Evolutionary conservation across 2,113 vertebrate genomes (phyloP), one percentile per base, ranked within the genome.

Genomic region (Micromys minutus): DNA sequence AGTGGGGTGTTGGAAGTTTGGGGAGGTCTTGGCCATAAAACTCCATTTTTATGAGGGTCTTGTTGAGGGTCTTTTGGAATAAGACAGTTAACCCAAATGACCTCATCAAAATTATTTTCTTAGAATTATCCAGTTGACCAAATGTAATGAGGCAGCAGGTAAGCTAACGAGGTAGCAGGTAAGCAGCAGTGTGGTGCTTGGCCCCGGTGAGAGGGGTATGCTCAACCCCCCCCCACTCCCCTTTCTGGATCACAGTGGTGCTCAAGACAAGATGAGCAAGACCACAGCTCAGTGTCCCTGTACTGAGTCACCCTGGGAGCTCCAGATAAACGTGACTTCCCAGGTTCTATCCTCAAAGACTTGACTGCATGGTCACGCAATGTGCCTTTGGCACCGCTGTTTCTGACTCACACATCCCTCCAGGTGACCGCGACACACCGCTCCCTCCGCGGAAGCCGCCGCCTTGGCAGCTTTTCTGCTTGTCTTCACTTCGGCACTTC

Each of bases 211-310:
- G 71, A 8, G 39, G 39, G 21, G 24, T 45, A 13, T 50, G 29
- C 29, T 76, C 74, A 45, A 75, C 7, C 61, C 59, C 24, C 21
- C 22, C 17, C 7, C 42, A 21, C 29, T 26, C 7, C 13, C 45
- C 72, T 61, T 72, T 59, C 39, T 0, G 0, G 12, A 29, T 77
- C 57, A 0, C 19, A 2, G 29, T 3, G 22, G 59, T 39, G 21
- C 36, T 16, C 80, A 6, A n/a, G 24, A 5, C 1, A 5, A 36
- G 0, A 0, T 19, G 0, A 34, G 59, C 1, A 4, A 1, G 15
- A 9, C 3, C 10, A 47, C 12, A 3, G 17, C 13, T 26, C 52
- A 19, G 65, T 24, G 7, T n/a, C 36, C 52, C 79, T 29, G 39
- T 39, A 3, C 0, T 45, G 42, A 45, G 8, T n/a, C 47, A 16